Percentiles rank a stretch among this genome's conserved stretches.
These are phyloP conservation scores for Notarius lentiginosus DNA, from an alignment of 2,113 vertebrate genomes.

Conservation along the genomic window DNA sequence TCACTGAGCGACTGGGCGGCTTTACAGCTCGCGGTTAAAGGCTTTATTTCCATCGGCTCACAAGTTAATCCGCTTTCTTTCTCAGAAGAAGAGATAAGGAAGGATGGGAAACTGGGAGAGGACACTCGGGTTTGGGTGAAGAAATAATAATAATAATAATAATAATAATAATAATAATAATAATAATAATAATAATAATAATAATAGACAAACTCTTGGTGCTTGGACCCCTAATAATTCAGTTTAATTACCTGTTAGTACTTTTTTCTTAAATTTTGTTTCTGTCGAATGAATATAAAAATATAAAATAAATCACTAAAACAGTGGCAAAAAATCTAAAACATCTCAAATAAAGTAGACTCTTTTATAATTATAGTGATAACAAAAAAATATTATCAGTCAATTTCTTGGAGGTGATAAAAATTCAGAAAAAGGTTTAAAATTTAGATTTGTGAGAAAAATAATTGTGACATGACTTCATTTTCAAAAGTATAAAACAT, in stretches of 20 bases:
- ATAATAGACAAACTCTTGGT: not conserved
- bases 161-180: conserved; percentile 27
- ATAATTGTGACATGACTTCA: not conserved
- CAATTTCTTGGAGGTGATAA: not conserved
- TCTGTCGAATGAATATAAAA: not conserved
- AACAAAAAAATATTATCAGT: not conserved
- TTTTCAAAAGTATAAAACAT: not conserved
- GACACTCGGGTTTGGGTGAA: conserved; percentile 47
- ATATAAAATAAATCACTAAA: not conserved
- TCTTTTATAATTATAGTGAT: not conserved
- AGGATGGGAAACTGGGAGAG: conserved; percentile 45
- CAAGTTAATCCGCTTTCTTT: conserved; percentile 91
- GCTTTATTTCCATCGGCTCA: conserved; percentile 92
- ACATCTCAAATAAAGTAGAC: not conserved
- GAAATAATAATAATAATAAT: conserved; percentile 39
- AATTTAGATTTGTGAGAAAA: not conserved
- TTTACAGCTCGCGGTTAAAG: conserved; percentile 90
- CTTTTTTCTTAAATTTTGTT: not conserved
- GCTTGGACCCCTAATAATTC: not conserved
- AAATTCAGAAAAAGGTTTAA: not conserved
- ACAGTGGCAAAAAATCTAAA: too few relatives aligned
- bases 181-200: conserved; percentile 8
- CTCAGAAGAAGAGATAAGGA: conserved; percentile 61
- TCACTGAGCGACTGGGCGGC: conserved; percentile 90
- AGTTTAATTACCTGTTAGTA: not conserved